These are phyloP conservation scores for Drosophila austrosaltans DNA, from an alignment of 2,888 invertebrate species.

Conservation along the genomic window DNA sequence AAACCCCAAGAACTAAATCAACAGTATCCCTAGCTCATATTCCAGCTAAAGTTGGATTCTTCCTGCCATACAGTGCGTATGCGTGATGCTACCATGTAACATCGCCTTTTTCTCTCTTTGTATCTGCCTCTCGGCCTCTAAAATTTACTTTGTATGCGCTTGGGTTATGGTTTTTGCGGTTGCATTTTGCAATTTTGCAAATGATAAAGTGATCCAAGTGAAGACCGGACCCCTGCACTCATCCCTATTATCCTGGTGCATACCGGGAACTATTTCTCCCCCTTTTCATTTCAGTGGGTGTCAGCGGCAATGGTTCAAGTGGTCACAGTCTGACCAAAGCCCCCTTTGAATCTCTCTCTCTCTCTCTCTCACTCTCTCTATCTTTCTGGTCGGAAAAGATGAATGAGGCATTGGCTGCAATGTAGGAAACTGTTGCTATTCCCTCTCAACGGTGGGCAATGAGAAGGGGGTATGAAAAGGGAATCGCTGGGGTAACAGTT, in stretches of 20 bases:
- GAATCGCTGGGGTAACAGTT: too few relatives aligned
- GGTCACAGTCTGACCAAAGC: slow-evolving; percentile 66
- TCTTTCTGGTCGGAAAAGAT: slow-evolving; percentile 57
- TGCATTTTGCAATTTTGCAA: slow-evolving; percentile 77
- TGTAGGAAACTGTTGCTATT: slow-evolving; percentile 54
- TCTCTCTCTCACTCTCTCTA: slow-evolving; percentile 13
- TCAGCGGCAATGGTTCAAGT: slow-evolving; percentile 65
- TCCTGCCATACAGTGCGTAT: slow-evolving; percentile 67
- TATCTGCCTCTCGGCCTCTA: slow-evolving; percentile 31
- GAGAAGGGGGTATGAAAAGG: neutral
- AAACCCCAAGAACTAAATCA: slow-evolving; percentile 66
- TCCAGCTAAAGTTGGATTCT: slow-evolving; percentile 27
- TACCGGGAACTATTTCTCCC: neutral
- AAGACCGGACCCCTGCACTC: slow-evolving; percentile 11
- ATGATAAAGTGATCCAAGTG: slow-evolving; percentile 72
- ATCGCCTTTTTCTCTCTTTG: neutral
- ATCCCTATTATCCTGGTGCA: neutral
- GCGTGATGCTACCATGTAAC: slow-evolving; percentile 38
- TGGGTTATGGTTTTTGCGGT: slow-evolving; percentile 77
- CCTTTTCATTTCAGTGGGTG: slow-evolving; percentile 18
- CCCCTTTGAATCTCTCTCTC: slow-evolving; percentile 20
- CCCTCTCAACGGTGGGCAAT: slow-evolving; percentile 15
- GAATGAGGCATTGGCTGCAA: slow-evolving; percentile 65
- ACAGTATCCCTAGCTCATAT: slow-evolving; percentile 52
- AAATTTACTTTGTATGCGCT: slow-evolving; percentile 72